Evolutionary conservation across 2,113 vertebrate species (phyloP), one percentile per base, ranked within the genome.

Genomic region (Laterallus jamaicensis): DNA sequence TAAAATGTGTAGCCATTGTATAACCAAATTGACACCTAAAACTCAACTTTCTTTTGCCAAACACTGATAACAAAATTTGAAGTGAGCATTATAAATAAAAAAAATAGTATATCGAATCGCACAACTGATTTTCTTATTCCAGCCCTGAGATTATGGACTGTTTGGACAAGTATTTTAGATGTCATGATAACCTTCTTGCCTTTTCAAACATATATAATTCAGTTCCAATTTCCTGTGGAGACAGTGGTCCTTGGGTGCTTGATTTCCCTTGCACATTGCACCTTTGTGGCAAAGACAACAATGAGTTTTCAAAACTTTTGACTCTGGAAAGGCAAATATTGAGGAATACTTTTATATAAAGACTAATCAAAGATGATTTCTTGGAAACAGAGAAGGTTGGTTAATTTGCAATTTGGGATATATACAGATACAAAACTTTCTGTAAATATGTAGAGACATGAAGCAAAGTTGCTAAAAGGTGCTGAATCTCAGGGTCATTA

Each of bases 131-230:
- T 90, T 77, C 55, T 78, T 67, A 39, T 49, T 90, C 35, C 4
- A 29, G 15, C 25, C 39, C 12, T 88, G 39, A 54, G 17, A 64
- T 49, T 64, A 82, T 29, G 13, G 15, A 35, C 6, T 37, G 25
- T 73, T 82, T 85, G 15, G 32, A 82, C 15, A 74, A 69, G 11
- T 31, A 54, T 68, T 71, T 85, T 71, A 79, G 7, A 11, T n/a
- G 14, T 47, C 2, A 0, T 10, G 11, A 0, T 0, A 85, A 37
- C 29, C 24, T 82, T 85, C 49, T 64, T 64, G 20, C 15, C 22
- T 82, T 79, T 68, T 35, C 11, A 52, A 32, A 17, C 1, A 0
- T n/a, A 42, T 2, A 5, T 28, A 55, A 70, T 55, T 28, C 50
- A 39, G 0, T 5, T 50, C 14, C 26, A 59, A 15, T 63, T 91